Evolutionary conservation across 2,113 vertebrate genomes (phyloP).

Genomic region (Pterocles gutturalis): DNA sequence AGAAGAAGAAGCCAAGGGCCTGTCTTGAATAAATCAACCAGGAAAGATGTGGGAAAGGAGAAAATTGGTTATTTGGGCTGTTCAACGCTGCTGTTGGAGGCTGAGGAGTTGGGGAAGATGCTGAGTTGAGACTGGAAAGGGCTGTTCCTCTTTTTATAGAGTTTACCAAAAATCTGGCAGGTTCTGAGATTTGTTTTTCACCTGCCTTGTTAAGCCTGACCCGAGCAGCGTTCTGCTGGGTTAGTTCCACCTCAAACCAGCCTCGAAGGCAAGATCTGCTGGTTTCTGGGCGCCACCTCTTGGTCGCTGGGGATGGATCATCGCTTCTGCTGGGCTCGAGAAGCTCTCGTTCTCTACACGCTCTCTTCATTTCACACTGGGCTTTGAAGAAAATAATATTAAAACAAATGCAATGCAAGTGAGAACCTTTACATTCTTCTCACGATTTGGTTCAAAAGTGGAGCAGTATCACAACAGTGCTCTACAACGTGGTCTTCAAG

Average conservation of each 20-base stretch:
- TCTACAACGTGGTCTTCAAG: rapidly evolving
- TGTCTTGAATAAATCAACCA: background rate
- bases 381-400: background rate
- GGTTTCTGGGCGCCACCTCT: constrained; percentile 30
- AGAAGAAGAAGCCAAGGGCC: background rate
- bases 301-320: background rate
- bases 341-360: rapidly evolving
- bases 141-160: rapidly evolving
- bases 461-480: background rate
- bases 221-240: rapidly evolving
- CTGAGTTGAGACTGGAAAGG: rapidly evolving
- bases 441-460: background rate
- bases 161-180: background rate
- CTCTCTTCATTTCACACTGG: too few relatives aligned
- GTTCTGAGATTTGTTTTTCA: background rate
- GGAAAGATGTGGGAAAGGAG: background rate
- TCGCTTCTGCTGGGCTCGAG: background rate
- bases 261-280: background rate
- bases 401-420: background rate
- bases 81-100: background rate
- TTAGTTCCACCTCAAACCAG: background rate
- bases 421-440: background rate
- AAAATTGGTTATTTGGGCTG: background rate
- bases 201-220: too few relatives aligned
- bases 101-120: too few relatives aligned